Base-by-base conservation (phyloP, 2,797 vertebrate genomes). In the Brachyrhaphis roseni region DNA sequence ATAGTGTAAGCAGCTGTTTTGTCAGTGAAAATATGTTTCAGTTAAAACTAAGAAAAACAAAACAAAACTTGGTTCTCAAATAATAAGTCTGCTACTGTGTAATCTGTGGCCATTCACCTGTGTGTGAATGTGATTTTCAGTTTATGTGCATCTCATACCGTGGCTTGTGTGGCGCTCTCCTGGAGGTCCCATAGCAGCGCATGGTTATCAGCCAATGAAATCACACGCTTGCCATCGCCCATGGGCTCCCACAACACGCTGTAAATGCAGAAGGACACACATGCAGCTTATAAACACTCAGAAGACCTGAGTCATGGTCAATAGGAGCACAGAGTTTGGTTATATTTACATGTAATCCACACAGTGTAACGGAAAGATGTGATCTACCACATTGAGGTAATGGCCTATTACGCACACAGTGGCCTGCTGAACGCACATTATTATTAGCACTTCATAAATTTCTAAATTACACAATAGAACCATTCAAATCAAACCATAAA, bases 171-270 rank as follows among this genome's bases (percentile, higher is more conserved):
- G 82, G 97, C 97, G 94, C 97, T 98, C 88, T 97, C 96, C 91
- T 98, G 96, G 88, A 99, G 95, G 95, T 99, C 98, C 98, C 98
- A 99, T 81, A 99, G 94, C 89, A 98, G 88, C 72, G 98, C 90
- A 36, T 97, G 96, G 91, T 97, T 99, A 95, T 99, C 98, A 28
- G 97, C 97, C 96, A 99, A 90, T 0, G 98, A 97, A 93, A 99
- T 95, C 88, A 98, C 82, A 53, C 95, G 97, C 92, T 96, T 98
- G 74, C 98, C 98, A 0, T 99, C 97, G 64, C 98, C 97, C 96
- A 99, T 96, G 8, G 98, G 98, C 88, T 99, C 98, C 98, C 98
- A 99, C 28, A 96, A 87, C 84, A 98, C 96, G 46, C 98, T 99
- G 95, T 51, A 88, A 92, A 90, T 46, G 82, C 81, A 92, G 74